phyloP scores from a whole-genome alignment of 2,113 vertebrate species.

The Neolamprologus toae region DNA sequence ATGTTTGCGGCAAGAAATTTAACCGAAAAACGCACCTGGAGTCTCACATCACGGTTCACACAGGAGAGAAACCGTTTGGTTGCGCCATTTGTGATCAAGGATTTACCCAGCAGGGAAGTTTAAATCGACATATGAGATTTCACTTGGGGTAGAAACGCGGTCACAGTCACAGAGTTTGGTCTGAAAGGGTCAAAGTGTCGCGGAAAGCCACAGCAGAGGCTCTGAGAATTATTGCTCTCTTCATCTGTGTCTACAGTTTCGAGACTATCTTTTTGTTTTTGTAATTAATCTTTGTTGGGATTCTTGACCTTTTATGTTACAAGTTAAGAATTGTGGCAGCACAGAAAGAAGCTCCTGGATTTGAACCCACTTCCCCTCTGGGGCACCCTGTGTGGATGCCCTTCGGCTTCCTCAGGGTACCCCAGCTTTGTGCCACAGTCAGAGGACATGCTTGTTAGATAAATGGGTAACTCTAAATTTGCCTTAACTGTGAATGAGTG shows the following conservation, averaged over 20 bases:
- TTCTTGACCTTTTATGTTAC: not conserved
- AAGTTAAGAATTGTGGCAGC: not conserved
- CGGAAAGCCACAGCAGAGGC: not conserved
- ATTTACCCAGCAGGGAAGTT: conserved; percentile 5
- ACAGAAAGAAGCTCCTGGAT: not conserved
- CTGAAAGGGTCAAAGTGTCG: not conserved
- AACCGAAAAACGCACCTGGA: not conserved
- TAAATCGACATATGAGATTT: conserved; percentile 4
- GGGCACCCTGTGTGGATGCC: not conserved
- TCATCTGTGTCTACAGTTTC: not conserved
- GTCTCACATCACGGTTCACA: not conserved
- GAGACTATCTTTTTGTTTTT: not conserved
- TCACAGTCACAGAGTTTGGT: not conserved
- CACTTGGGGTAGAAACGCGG: not conserved
- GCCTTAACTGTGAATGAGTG: rapidly evolving
- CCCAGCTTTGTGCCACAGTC: not conserved
- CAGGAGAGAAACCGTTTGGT: not conserved
- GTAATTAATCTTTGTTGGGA: not conserved
- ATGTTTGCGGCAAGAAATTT: not conserved
- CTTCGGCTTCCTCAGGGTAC: not conserved
- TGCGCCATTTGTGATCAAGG: not conserved
- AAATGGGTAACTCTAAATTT: not conserved
- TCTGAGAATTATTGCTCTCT: not conserved
- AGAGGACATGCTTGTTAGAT: not conserved
- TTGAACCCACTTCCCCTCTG: not conserved